Conservation (phyloP, 2,797 vertebrate genomes). For the Pristis pectinata region DNA sequence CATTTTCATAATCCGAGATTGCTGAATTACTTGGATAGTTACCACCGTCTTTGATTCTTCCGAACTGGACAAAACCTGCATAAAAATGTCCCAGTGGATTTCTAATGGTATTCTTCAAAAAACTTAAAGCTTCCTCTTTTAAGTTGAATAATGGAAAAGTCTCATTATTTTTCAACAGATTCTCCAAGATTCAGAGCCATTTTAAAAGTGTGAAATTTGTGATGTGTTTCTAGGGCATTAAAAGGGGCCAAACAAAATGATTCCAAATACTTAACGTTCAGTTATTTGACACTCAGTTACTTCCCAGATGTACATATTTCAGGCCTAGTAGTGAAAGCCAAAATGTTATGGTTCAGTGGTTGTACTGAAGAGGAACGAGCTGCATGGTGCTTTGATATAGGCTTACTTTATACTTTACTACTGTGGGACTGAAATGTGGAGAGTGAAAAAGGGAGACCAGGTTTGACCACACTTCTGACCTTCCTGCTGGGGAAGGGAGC, state of each 20-base stretch:
- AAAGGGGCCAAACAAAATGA: conserved; percentile 29
- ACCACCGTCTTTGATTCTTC: background rate
- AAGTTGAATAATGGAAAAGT: background rate
- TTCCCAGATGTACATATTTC: conserved; percentile 24
- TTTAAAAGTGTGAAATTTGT: background rate
- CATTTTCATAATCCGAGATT: background rate
- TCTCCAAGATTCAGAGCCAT: background rate
- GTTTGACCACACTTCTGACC: conserved; percentile 37
- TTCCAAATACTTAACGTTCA: conserved; percentile 7
- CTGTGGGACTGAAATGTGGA: background rate
- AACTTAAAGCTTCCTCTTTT: background rate
- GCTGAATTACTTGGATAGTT: background rate
- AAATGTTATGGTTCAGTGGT: conserved; percentile 11
- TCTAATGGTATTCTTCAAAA: background rate
- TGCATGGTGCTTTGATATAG: background rate
- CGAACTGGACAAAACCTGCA: background rate
- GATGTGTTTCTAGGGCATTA: background rate
- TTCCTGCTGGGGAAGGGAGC: conserved; percentile 30
- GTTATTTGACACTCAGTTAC: background rate
- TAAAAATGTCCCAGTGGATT: background rate
- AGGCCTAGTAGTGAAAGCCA: conserved; percentile 6
- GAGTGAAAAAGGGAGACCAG: background rate
- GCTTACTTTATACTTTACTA: background rate
- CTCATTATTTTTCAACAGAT: background rate
- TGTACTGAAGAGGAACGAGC: background rate